These are phyloP conservation scores for Phalloptychus januarius DNA, from an alignment of 2,797 vertebrate species.

Conservation along the genomic window DNA sequence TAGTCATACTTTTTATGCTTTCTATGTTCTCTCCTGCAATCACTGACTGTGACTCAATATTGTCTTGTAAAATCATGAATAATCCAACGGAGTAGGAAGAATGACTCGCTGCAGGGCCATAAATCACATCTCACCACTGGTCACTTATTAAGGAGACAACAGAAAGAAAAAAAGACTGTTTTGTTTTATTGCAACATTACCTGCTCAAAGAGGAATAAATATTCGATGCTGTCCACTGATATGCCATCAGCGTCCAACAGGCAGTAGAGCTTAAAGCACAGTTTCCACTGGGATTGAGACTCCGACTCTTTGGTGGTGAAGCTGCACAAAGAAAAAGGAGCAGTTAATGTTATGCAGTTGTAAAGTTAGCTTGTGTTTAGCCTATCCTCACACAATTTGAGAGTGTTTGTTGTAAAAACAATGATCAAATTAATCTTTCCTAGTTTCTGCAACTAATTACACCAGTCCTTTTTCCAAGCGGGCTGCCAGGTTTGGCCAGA, in stretches of 20 bases:
- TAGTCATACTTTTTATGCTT: slow-evolving; percentile 61
- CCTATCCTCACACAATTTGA: slow-evolving; percentile 41
- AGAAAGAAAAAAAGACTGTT: slow-evolving; percentile 9
- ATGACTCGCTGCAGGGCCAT: slow-evolving; percentile 46
- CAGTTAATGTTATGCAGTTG: slow-evolving; percentile 40
- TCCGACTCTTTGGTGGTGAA: slow-evolving; percentile 82
- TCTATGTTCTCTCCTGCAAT: slow-evolving; percentile 57
- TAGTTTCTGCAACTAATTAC: not conserved
- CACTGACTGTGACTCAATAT: slow-evolving; percentile 27
- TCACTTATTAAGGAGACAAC: slow-evolving; percentile 9
- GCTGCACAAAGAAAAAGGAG: slow-evolving; percentile 70
- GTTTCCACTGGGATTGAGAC: slow-evolving; percentile 81
- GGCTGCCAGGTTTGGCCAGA: slow-evolving; percentile 50
- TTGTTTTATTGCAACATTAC: slow-evolving; percentile 70
- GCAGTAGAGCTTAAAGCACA: slow-evolving; percentile 94
- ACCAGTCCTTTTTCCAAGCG: slow-evolving; percentile 39
- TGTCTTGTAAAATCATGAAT: slow-evolving; percentile 47
- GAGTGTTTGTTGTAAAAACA: not conserved
- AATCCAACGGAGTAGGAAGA: slow-evolving; percentile 46
- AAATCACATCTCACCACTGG: slow-evolving; percentile 28
- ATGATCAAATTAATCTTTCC: not conserved
- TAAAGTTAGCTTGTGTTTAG: slow-evolving; percentile 40
- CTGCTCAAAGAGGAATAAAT: slow-evolving; percentile 94
- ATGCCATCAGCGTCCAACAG: slow-evolving; percentile 88
- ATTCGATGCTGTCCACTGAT: slow-evolving; percentile 88